phyloP scores from a whole-genome alignment of 2,888 invertebrate genomes.

The Serrognathus titanus region DNA sequence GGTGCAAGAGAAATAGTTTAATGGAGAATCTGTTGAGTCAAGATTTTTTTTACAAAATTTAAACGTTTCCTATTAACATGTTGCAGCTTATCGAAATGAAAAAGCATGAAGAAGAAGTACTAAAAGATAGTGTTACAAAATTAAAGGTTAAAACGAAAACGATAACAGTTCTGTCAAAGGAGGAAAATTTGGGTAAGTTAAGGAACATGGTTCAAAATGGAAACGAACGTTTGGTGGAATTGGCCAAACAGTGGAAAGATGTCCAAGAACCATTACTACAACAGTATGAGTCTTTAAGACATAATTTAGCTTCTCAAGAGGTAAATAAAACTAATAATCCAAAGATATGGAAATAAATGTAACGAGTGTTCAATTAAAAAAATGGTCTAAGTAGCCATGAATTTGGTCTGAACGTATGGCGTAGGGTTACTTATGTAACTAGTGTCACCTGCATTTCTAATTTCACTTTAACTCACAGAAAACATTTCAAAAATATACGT shows the following conservation, averaged over 20 bases:
- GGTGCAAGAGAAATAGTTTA: too few relatives aligned
- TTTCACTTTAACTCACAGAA: too few relatives aligned
- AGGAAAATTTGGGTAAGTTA: conserved; percentile 58
- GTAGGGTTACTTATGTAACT: too few relatives aligned
- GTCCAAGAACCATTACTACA: conserved; percentile 64
- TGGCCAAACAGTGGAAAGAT: conserved; percentile 72
- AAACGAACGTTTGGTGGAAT: conserved; percentile 58
- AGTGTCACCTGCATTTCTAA: too few relatives aligned
- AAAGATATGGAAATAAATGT: neutral
- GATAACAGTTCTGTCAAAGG: conserved; percentile 62
- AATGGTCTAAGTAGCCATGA: too few relatives aligned
- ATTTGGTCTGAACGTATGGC: too few relatives aligned
- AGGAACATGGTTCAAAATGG: conserved; percentile 59
- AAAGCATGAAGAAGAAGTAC: conserved; percentile 45
- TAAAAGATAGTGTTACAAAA: conserved; percentile 47
- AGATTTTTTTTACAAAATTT: neutral
- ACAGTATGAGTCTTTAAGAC: conserved; percentile 51
- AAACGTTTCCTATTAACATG: conserved; percentile 7
- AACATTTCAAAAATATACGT: too few relatives aligned
- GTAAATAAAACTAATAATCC: conserved; percentile 32
- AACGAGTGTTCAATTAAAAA: too few relatives aligned
- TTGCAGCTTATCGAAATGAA: conserved; percentile 32
- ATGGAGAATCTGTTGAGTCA: too few relatives aligned
- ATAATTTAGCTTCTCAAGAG: conserved; percentile 44
- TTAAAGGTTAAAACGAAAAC: conserved; percentile 58